phyloP scores from a whole-genome alignment of 2,888 invertebrate genomes.

The Alitta virens region DNA sequence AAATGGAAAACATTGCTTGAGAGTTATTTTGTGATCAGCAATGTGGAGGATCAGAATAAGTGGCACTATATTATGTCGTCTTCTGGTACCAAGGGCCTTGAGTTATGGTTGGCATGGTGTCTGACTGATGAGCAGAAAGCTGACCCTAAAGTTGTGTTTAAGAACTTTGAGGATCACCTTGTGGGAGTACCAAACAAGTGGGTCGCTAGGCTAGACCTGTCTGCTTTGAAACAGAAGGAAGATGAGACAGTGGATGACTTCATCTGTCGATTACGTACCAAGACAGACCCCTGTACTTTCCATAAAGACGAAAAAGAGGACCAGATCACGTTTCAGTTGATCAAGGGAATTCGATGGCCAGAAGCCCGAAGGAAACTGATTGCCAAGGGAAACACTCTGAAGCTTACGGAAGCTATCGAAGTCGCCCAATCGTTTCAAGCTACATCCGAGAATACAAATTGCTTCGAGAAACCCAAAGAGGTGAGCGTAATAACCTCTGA shows the following conservation, averaged over 20 bases:
- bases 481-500: too few species aligned
- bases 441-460: not conserved
- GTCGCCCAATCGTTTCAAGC: not conserved
- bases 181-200: not conserved
- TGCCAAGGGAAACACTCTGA: not conserved
- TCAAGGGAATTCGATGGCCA: not conserved
- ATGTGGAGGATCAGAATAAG: not conserved
- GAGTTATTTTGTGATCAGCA: not conserved
- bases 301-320: not conserved
- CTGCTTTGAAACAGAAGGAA: not conserved
- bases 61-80: not conserved
- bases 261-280: not conserved
- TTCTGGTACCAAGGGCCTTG: not conserved
- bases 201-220: not conserved
- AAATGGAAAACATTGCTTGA: not conserved
- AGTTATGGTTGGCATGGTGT: not conserved
- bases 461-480: not conserved
- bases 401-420: not conserved
- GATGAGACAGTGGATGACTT: not conserved
- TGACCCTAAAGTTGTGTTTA: not conserved
- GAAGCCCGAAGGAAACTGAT: not conserved
- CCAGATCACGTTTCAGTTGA: not conserved
- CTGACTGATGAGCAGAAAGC: not conserved
- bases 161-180: slow-evolving; percentile 1
- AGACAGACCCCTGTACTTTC: not conserved